A percentile compares a stretch with the other conserved stretches of the same genome.
phyloP scores from a whole-genome alignment of 2,113 vertebrate species.

The Mastomys natalensis region DNA sequence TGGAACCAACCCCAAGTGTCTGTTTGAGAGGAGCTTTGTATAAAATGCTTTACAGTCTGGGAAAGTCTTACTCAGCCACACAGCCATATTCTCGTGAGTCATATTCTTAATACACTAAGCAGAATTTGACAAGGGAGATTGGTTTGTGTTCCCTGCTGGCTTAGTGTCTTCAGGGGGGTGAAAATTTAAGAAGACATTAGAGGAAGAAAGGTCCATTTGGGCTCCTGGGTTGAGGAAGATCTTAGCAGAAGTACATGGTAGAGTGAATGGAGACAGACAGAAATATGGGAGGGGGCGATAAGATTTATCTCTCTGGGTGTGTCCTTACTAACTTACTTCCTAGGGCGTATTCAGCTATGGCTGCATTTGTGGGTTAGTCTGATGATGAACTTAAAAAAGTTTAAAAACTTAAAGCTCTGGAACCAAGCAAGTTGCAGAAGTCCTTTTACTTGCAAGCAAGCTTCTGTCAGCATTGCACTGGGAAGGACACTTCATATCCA shows the following conservation, averaged over 20 bases:
- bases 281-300: fast-evolving
- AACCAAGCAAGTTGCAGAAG: not conserved
- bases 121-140: slow-evolving; percentile 42
- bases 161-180: not conserved
- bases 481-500: not conserved
- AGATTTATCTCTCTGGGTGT: not conserved
- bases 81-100: not conserved
- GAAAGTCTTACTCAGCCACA: slow-evolving; percentile 60
- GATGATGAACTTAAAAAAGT: not conserved
- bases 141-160: not conserved
- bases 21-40: not conserved
- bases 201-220: not conserved
- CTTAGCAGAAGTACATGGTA: not conserved
- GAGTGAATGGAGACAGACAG: not conserved
- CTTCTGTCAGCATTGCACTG: not conserved
- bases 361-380: not conserved
- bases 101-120: slow-evolving; percentile 23
- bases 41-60: not conserved
- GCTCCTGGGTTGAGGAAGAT: not conserved
- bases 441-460: too few relatives aligned
- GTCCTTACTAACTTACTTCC: not conserved
- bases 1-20: not conserved
- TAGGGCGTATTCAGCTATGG: not conserved
- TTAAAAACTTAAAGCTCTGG: not conserved
- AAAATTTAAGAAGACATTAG: not conserved